These are phyloP conservation scores for Coelogynopora nodosa DNA, from an alignment of 2,888 invertebrate species.

Conservation along the genomic window DNA sequence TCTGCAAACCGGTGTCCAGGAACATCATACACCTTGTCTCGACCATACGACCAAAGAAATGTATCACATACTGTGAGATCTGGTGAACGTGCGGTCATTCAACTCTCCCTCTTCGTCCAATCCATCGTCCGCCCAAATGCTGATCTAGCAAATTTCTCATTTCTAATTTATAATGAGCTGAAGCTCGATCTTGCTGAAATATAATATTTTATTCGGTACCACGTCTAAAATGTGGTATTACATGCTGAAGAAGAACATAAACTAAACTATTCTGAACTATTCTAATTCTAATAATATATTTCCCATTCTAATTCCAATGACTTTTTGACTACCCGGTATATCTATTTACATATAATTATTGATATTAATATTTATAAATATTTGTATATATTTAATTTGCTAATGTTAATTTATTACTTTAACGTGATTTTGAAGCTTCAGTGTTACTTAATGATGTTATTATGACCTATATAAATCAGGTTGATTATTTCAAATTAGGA, in stretches of 20 bases:
- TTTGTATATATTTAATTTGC: too few species aligned
- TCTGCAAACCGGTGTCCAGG: too few species aligned
- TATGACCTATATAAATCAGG: too few species aligned
- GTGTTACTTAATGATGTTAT: too few species aligned
- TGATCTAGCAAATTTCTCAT: background rate
- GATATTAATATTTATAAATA: background rate
- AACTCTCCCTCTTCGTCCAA: too few species aligned
- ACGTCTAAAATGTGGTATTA: background rate
- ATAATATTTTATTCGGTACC: background rate
- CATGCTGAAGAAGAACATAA: background rate
- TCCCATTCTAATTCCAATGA: background rate
- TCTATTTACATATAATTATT: background rate
- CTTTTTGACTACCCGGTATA: background rate
- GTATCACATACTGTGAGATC: too few species aligned
- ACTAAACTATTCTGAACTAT: background rate
- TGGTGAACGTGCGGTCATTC: too few species aligned
- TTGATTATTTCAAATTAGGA: too few species aligned
- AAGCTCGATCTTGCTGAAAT: background rate
- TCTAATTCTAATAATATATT: background rate
- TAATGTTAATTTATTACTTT: too few species aligned
- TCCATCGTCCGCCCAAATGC: background rate
- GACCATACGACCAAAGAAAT: too few species aligned
- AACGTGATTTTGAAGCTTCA: too few species aligned
- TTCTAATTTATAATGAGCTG: background rate
- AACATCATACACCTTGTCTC: too few species aligned